Percentiles rank a stretch among this genome's conserved stretches.
Evolutionary conservation across 2,888 invertebrate genomes (phyloP).

Genomic region (Pteria penguin): DNA sequence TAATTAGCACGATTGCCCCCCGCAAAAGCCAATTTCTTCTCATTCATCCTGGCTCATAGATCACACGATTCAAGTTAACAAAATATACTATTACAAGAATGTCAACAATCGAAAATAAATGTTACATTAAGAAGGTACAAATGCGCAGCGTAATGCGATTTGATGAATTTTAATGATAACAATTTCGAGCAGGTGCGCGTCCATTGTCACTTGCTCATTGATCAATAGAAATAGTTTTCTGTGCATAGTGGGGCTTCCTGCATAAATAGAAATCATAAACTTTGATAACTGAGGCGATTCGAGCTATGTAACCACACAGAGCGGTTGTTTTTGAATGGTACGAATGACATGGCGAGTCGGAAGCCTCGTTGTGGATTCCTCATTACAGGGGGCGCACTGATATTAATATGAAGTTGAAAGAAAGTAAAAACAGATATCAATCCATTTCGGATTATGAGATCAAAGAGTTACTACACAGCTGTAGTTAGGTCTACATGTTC

Average conservation of each 20-base stretch:
- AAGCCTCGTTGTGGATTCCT: not conserved
- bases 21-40: too few relatives aligned
- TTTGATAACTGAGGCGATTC: conserved; percentile 10
- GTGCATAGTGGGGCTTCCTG: not conserved
- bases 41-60: too few relatives aligned
- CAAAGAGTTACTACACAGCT: not conserved
- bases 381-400: not conserved
- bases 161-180: too few relatives aligned
- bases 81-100: too few relatives aligned
- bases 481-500: not conserved
- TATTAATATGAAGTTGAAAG: not conserved
- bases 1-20: too few relatives aligned
- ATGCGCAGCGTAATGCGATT: too few relatives aligned
- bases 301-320: not conserved
- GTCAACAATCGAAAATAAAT: too few relatives aligned
- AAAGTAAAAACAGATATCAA: not conserved
- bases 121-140: too few relatives aligned
- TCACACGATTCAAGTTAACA: too few relatives aligned
- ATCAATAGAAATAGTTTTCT: not conserved
- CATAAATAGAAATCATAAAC: not conserved
- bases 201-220: too few relatives aligned
- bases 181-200: too few relatives aligned
- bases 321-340: not conserved
- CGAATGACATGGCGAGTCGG: too few relatives aligned
- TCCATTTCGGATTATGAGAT: not conserved